phyloP scores from a whole-genome alignment of 2,888 invertebrate species.

The Tipula unca region DNA sequence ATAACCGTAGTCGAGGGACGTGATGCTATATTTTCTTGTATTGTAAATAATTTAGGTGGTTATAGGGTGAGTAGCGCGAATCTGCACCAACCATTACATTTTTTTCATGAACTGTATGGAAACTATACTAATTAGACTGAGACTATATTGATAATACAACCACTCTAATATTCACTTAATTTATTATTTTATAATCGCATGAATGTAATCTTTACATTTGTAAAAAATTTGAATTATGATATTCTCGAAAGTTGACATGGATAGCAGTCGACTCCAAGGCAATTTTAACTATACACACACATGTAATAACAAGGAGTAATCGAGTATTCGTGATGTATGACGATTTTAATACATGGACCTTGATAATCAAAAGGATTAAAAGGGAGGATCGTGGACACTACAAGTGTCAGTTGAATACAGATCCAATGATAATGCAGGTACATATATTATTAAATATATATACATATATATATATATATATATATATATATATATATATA shows the following conservation, averaged over 20 bases:
- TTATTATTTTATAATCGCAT: too few relatives aligned
- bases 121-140: too few relatives aligned
- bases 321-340: slow-evolving; percentile 83
- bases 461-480: background rate
- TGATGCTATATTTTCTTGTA: slow-evolving; percentile 69
- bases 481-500: too few relatives aligned
- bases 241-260: slow-evolving; percentile 70
- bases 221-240: background rate
- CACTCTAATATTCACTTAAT: too few relatives aligned
- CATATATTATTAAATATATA: slow-evolving; percentile 24
- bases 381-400: slow-evolving; percentile 83
- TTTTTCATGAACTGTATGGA: too few relatives aligned
- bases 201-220: background rate
- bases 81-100: slow-evolving; percentile 70
- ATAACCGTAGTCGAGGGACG: slow-evolving; percentile 68
- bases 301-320: slow-evolving; percentile 88
- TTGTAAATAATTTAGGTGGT: slow-evolving; percentile 66
- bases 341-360: slow-evolving; percentile 88
- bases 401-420: slow-evolving; percentile 93
- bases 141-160: too few relatives aligned
- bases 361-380: slow-evolving; percentile 76
- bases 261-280: slow-evolving; percentile 91
- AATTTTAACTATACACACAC: slow-evolving; percentile 85
- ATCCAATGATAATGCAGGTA: slow-evolving; percentile 92
- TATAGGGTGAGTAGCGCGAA: slow-evolving; percentile 89